Evolutionary conservation across 1,140 invertebrate species (phyloP).

Genomic region (Drosophila willistoni): DNA sequence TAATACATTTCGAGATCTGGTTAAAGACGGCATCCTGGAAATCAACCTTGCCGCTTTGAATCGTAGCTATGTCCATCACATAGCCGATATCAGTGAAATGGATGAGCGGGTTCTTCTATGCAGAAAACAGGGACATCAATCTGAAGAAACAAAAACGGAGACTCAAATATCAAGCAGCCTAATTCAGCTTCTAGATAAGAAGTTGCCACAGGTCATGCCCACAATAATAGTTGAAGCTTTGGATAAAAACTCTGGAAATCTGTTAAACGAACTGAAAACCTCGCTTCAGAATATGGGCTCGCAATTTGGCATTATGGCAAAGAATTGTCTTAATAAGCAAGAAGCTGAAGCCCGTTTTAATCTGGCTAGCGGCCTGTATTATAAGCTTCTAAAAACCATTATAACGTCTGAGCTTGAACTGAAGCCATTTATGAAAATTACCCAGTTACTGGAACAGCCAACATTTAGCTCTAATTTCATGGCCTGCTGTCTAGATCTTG

Average conservation of each 20-base stretch:
- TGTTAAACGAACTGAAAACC: constrained; percentile 19
- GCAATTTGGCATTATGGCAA: constrained; percentile 18
- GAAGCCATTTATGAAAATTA: constrained; percentile 86
- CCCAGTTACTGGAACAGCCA: constrained; percentile 86
- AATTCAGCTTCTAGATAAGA: not conserved
- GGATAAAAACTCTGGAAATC: not conserved
- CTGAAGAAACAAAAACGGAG: not conserved
- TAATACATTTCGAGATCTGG: constrained; percentile 87
- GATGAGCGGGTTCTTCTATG: constrained; percentile 95
- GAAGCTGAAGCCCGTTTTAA: constrained; percentile 19
- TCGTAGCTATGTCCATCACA: constrained; percentile 94
- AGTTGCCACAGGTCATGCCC: constrained; percentile 37
- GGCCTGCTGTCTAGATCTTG: constrained; percentile 95
- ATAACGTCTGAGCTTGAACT: constrained; percentile 90
- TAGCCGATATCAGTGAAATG: constrained; percentile 96
- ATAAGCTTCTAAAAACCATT: constrained; percentile 94
- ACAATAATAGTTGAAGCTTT: constrained; percentile 21
- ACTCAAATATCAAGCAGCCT: constrained; percentile 21
- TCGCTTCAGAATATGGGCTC: constrained; percentile 17
- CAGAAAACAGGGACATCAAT: not conserved
- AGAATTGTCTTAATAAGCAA: not conserved
- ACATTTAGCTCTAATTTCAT: constrained; percentile 94
- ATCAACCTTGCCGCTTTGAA: constrained; percentile 92
- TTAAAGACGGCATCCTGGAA: constrained; percentile 90
- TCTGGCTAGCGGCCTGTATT: constrained; percentile 86